phyloP scores from a whole-genome alignment of 2,113 vertebrate species.

The Tursiops truncatus region DNA sequence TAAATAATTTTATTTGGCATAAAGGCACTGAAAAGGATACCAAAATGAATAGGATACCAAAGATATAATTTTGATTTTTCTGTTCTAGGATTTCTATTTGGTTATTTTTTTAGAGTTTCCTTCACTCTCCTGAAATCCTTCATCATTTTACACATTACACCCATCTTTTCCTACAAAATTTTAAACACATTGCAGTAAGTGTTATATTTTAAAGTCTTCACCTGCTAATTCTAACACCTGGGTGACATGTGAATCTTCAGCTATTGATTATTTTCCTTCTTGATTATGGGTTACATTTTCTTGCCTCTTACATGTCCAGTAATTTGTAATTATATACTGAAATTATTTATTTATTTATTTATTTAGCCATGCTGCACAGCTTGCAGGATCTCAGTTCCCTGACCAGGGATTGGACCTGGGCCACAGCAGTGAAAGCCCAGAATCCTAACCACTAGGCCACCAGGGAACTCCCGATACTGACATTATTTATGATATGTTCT shows the following conservation, averaged over 20 bases:
- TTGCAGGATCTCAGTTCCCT: not conserved
- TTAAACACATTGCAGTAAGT: not conserved
- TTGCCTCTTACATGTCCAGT: not conserved
- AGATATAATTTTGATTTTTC: not conserved
- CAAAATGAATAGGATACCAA: not conserved
- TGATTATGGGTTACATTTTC: conserved; percentile 5
- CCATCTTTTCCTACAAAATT: not conserved
- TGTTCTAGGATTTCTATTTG: not conserved
- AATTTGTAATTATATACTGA: not conserved
- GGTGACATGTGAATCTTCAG: not conserved
- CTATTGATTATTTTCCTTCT: not conserved
- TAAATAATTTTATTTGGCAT: not conserved
- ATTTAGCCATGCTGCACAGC: not conserved
- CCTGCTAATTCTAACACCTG: conserved; percentile 9
- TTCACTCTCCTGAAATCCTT: not conserved
- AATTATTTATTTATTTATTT: too few species aligned
- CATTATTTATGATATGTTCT: not conserved
- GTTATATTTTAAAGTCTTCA: not conserved
- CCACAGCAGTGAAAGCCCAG: not conserved
- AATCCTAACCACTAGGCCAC: not conserved
- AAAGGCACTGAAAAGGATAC: not conserved
- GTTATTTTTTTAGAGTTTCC: not conserved
- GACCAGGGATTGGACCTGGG: not conserved
- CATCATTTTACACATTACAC: not conserved
- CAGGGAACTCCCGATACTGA: not conserved